phyloP scores from a whole-genome alignment of 1,140 invertebrate species.

The Orchestia grillus region DNA sequence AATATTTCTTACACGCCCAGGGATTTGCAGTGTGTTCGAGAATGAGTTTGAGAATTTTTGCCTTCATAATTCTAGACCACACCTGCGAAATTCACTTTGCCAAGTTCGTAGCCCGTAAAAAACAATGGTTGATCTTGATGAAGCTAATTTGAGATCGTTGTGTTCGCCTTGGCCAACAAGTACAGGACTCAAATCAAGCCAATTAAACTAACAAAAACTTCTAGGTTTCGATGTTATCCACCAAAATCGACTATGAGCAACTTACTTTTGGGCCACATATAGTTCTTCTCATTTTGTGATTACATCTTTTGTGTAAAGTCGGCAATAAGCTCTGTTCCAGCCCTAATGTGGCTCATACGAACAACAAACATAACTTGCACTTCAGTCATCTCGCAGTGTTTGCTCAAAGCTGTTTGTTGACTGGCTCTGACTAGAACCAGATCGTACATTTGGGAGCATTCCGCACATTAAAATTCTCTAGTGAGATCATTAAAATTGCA shows the following conservation, averaged over 20 bases:
- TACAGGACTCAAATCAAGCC: not conserved
- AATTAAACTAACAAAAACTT: not conserved
- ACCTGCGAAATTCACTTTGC: not conserved
- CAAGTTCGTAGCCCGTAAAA: not conserved
- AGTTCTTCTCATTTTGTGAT: not conserved
- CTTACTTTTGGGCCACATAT: not conserved
- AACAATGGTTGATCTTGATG: not conserved
- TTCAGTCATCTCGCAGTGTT: not conserved
- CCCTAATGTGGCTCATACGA: not conserved
- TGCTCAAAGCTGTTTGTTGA: not conserved
- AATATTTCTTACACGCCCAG: not conserved
- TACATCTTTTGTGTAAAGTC: not conserved
- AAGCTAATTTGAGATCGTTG: not conserved
- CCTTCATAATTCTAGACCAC: not conserved
- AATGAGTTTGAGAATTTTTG: not conserved
- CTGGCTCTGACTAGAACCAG: not conserved
- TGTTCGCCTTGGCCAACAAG: not conserved
- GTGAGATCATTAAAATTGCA: constrained; percentile 13
- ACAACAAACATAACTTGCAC: not conserved
- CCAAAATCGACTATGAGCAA: not conserved
- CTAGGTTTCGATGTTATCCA: not conserved
- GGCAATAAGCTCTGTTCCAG: not conserved
- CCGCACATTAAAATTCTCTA: constrained; percentile 17
- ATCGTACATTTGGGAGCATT: not conserved
- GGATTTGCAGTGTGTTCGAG: not conserved